phyloP scores from a whole-genome alignment of 2,797 vertebrate species.

The Falco novaeseelandiae region DNA sequence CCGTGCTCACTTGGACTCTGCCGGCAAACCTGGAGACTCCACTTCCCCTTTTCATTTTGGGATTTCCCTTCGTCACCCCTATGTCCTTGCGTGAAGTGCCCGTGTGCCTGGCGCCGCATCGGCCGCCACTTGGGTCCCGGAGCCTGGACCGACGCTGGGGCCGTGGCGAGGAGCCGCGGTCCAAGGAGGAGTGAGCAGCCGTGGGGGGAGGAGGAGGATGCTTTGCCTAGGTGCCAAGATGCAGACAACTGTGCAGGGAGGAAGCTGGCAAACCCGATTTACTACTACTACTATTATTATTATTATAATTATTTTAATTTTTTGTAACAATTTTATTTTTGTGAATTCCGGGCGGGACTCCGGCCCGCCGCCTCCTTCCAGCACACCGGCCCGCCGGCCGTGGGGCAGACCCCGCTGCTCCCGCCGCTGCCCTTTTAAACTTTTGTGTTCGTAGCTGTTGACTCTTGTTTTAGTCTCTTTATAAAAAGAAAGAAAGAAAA shows the following conservation, averaged over 20 bases:
- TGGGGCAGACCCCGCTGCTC: not conserved
- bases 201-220: constrained; percentile 16
- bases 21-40: not conserved
- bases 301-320: constrained; percentile 69
- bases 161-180: not conserved
- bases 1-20: not conserved
- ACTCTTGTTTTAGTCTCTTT: constrained; percentile 67
- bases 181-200: not conserved
- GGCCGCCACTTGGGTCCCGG: not conserved
- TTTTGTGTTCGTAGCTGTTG: constrained; percentile 61
- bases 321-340: constrained; percentile 64
- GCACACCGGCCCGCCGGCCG: not conserved
- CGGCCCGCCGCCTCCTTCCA: not conserved
- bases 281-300: constrained; percentile 67
- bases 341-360: constrained; percentile 13
- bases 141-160: not conserved
- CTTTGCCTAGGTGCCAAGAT: constrained; percentile 32
- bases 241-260: constrained; percentile 50
- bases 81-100: not conserved
- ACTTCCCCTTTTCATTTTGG: not conserved
- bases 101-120: not conserved
- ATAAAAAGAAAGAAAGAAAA: constrained; percentile 48
- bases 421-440: not conserved
- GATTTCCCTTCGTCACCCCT: not conserved
- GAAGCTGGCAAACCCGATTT: constrained; percentile 62